Conservation (phyloP, 37 sponge, comb jelly and placozoan genomes). For the Aphrocallistes beatrix region DNA sequence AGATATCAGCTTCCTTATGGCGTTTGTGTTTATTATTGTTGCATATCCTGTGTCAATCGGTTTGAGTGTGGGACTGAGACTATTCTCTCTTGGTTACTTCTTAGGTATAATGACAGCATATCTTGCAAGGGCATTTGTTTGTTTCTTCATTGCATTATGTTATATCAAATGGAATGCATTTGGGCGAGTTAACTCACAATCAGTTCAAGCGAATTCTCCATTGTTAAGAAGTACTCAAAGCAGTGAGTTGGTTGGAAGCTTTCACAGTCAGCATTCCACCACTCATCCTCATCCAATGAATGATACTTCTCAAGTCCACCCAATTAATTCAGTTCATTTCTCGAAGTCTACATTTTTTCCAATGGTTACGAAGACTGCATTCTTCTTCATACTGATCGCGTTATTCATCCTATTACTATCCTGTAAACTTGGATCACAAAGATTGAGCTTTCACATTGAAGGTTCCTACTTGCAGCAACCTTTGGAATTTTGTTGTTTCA, state of each 20-base stretch:
- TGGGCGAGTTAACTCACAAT: background rate
- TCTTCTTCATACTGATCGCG: too few relatives aligned
- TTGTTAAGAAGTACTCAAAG: too few relatives aligned
- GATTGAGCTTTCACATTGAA: background rate
- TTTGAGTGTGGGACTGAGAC: background rate
- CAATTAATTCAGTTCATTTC: too few relatives aligned
- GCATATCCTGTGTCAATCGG: background rate
- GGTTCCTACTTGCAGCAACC: background rate
- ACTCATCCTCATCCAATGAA: too few relatives aligned
- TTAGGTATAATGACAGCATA: background rate
- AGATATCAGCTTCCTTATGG: background rate
- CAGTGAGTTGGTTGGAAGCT: too few relatives aligned
- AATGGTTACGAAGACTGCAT: too few relatives aligned
- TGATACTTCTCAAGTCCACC: too few relatives aligned
- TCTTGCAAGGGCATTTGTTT: background rate
- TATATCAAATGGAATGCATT: background rate
- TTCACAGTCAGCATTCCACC: too few relatives aligned
- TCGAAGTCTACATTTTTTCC: too few relatives aligned
- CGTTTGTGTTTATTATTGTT: background rate
- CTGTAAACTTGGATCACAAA: background rate
- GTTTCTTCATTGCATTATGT: background rate
- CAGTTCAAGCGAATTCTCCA: too few relatives aligned
- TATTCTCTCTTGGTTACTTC: background rate
- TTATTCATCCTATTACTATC: background rate
- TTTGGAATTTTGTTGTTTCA: background rate